A percentile compares a stretch with the other conserved stretches of the same genome.
Conservation (phyloP, 2,113 vertebrate species). For the Clarias magur region DNA sequence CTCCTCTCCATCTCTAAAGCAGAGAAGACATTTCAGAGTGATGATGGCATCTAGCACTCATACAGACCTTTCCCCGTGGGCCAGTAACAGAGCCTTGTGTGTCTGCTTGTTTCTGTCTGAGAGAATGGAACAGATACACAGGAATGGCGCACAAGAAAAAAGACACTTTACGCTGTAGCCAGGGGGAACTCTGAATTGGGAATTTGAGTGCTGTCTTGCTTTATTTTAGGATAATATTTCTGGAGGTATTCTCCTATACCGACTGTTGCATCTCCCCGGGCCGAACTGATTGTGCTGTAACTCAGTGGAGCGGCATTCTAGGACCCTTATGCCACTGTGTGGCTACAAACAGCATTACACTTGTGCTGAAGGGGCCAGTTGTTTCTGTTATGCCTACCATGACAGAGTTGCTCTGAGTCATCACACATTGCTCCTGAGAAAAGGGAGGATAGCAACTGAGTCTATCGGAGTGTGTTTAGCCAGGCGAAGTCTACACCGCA, state of each 20-base stretch:
- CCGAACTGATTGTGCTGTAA: constrained; percentile 20
- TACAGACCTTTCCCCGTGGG: constrained; percentile 17
- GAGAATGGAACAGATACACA: constrained; percentile 20
- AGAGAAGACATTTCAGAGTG: constrained; percentile 37
- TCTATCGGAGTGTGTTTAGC: background rate
- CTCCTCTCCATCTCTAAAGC: constrained; percentile 30
- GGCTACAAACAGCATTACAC: constrained; percentile 26
- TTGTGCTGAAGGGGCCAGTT: background rate
- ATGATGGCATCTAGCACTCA: constrained; percentile 4
- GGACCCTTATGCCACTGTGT: constrained; percentile 40
- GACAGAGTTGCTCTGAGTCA: background rate
- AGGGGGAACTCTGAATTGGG: constrained; percentile 6
- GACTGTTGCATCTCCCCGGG: background rate
- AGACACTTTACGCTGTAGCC: constrained; percentile 23
- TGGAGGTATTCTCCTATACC: constrained; percentile 8
- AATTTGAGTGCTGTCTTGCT: constrained; percentile 20
- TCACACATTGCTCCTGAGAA: background rate
- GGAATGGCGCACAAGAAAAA: constrained; percentile 27
- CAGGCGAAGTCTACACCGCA: constrained; percentile 1
- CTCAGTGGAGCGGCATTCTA: constrained; percentile 1
- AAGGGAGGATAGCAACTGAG: background rate
- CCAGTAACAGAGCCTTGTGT: constrained; percentile 28
- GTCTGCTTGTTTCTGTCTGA: constrained; percentile 9
- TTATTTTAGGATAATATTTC: constrained; percentile 25
- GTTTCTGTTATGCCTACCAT: background rate